Evolutionary conservation across 2,113 vertebrate species (phyloP).

Genomic region (Crotalus horridus): DNA sequence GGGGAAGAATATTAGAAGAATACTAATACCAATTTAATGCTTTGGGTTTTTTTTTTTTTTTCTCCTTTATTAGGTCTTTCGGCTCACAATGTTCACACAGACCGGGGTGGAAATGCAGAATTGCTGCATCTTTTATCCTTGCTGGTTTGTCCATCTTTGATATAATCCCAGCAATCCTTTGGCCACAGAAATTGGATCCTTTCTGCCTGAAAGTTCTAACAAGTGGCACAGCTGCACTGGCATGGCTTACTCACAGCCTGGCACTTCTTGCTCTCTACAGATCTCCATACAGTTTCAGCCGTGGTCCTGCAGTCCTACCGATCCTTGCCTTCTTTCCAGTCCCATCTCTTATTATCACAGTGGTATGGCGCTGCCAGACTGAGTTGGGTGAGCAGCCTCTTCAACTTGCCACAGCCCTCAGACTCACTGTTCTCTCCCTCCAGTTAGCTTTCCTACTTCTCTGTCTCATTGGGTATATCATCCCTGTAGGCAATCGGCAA

Average conservation of each 20-base stretch:
- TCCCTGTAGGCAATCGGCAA: slow-evolving; percentile 62
- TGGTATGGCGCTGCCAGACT: slow-evolving; percentile 70
- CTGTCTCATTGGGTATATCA: slow-evolving; percentile 73
- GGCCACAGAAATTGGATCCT: slow-evolving; percentile 67
- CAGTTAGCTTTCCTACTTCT: slow-evolving; percentile 71
- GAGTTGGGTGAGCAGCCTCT: slow-evolving; percentile 57
- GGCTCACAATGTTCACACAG: slow-evolving; percentile 31
- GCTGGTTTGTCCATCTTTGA: slow-evolving; percentile 74
- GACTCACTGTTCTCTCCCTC: slow-evolving; percentile 73
- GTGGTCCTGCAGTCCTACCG: slow-evolving; percentile 75
- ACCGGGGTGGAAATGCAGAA: slow-evolving; percentile 80
- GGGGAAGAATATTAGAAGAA: not conserved
- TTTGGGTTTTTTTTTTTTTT: slow-evolving; percentile 27
- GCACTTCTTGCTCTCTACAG: slow-evolving; percentile 70
- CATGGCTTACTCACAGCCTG: slow-evolving; percentile 82
- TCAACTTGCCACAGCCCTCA: slow-evolving; percentile 65
- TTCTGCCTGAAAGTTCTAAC: slow-evolving; percentile 79
- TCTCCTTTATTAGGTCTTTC: slow-evolving; percentile 49
- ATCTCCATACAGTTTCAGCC: slow-evolving; percentile 61
- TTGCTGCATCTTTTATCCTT: slow-evolving; percentile 68
- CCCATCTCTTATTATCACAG: slow-evolving; percentile 76
- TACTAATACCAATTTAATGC: not conserved
- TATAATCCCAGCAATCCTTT: slow-evolving; percentile 66
- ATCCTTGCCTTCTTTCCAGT: slow-evolving; percentile 72
- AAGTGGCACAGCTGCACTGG: slow-evolving; percentile 71